Conservation (phyloP, 2,888 invertebrate genomes). For the Masnerella sp. region DNA sequence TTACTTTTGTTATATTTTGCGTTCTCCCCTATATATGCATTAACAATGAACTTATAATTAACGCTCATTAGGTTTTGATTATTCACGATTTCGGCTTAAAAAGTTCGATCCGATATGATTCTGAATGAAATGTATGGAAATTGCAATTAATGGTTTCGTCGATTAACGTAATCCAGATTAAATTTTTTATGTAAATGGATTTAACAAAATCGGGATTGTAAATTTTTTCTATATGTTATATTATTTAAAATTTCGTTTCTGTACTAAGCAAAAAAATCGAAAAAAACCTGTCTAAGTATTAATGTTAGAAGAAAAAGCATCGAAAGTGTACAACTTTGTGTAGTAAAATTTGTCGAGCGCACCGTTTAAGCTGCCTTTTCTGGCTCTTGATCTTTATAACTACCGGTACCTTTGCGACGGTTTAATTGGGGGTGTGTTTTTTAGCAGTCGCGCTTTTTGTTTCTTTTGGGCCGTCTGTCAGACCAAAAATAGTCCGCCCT, state of each 20-base stretch:
- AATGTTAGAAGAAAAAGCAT: no score
- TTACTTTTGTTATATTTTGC: neutral
- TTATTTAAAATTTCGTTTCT: no score
- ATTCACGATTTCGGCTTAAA: neutral
- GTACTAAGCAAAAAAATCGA: no score
- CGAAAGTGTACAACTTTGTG: no score
- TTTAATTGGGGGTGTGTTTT: constrained; percentile 36
- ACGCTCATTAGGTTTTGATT: neutral
- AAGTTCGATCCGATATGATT: no score
- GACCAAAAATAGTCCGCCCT: constrained; percentile 67
- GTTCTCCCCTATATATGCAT: neutral
- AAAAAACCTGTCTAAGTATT: no score
- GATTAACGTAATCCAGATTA: no score
- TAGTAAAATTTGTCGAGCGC: neutral
- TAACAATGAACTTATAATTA: neutral
- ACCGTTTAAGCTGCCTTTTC: neutral
- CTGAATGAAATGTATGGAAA: no score
- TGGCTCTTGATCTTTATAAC: neutral
- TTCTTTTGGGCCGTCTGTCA: constrained; percentile 45
- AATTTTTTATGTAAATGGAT: no score
- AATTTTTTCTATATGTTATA: no score
- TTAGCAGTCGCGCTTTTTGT: constrained; percentile 28
- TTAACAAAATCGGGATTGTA: no score
- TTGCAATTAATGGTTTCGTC: no score
- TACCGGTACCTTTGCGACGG: constrained; percentile 11